Percentiles rank a stretch among this genome's conserved stretches.
Conservation (phyloP, 2,113 vertebrate species). For the Coturnix japonica region DNA sequence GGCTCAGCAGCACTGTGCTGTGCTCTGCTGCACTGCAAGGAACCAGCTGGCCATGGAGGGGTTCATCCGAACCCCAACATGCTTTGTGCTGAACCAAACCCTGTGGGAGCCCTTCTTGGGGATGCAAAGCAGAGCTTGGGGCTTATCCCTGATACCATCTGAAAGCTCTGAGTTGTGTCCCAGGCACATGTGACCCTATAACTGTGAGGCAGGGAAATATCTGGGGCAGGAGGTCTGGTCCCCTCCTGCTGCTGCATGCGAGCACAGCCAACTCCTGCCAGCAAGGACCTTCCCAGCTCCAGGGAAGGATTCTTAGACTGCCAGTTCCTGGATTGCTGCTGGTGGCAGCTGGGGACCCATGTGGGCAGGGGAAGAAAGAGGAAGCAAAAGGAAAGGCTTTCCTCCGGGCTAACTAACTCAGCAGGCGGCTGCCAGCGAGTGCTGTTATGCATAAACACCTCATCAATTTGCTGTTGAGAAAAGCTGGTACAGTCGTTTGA, state of each 20-base stretch:
- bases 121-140: background rate
- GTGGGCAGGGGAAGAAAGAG: background rate
- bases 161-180: background rate
- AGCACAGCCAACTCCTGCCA: background rate
- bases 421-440: background rate
- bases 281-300: background rate
- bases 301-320: background rate
- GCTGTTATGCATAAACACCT: background rate
- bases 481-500: background rate
- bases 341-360: background rate
- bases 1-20: fast-evolving
- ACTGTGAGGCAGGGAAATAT: background rate
- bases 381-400: background rate
- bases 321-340: background rate
- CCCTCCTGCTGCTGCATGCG: background rate
- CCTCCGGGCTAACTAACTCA: background rate
- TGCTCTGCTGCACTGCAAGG: background rate
- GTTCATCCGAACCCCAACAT: background rate
- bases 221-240: background rate
- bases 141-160: background rate
- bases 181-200: background rate
- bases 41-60: too few relatives aligned
- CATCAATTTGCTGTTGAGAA: too few relatives aligned
- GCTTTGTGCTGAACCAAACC: background rate
- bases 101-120: background rate